phyloP scores from a whole-genome alignment of 1,140 invertebrate species.

The Drosophila parvula region DNA sequence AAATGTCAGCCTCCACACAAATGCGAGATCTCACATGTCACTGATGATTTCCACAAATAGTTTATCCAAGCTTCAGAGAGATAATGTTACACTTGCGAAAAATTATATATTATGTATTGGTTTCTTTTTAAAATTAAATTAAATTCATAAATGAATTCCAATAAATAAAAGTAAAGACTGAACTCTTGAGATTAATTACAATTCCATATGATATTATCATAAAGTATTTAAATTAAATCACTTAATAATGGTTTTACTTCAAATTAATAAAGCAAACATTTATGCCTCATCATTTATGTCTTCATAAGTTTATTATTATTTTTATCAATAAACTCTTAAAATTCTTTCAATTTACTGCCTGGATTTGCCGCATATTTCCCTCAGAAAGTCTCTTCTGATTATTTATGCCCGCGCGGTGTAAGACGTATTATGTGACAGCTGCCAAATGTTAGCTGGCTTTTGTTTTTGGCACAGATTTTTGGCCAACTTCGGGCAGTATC shows the following conservation, averaged over 20 bases:
- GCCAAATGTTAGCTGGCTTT: conserved; percentile 68
- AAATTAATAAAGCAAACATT: neutral
- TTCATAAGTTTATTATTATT: neutral
- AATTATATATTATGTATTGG: neutral
- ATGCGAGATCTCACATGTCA: conserved; percentile 39
- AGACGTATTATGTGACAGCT: conserved; percentile 69
- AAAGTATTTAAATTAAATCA: neutral
- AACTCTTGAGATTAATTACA: neutral
- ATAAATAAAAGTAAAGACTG: neutral
- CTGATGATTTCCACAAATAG: conserved; percentile 28
- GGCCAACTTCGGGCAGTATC: conserved; percentile 19
- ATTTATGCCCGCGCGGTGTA: conserved; percentile 30
- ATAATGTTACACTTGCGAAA: conserved; percentile 16
- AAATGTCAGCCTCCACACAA: conserved; percentile 32
- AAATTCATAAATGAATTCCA: neutral
- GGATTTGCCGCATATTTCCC: neutral
- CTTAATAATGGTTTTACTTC: too few relatives aligned
- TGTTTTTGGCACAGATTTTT: conserved; percentile 57
- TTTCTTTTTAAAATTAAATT: too few relatives aligned
- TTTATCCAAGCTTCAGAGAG: conserved; percentile 1
- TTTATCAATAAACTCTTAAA: neutral
- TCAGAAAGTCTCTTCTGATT: conserved; percentile 11
- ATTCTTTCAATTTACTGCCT: neutral
- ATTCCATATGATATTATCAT: neutral
- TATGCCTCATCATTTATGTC: neutral